Base-by-base conservation (phyloP, 2,888 invertebrate genomes). In the Ennomos quercinarius region DNA sequence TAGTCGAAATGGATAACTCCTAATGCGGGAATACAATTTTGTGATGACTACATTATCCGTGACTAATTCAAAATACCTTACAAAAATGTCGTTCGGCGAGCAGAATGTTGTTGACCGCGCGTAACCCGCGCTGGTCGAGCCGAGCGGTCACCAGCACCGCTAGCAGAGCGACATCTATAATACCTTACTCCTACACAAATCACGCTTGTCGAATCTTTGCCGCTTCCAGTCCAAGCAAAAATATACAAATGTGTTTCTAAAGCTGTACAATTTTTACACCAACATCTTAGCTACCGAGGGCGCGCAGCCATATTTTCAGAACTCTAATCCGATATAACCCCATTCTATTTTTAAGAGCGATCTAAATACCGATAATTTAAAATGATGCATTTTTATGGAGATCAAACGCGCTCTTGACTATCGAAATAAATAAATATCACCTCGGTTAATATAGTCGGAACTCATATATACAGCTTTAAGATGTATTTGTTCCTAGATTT, bases 211-310 rank as follows among this genome's bases (percentile, higher is more conserved):
- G 76, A 80, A 83, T 78, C 81, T 77, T 79, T 77, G 80, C 80
- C 77, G 77, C 82, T 76, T 79, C 73, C 78, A 81, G 77, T 78
- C 80, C 83, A 86, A 90, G 87, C 91, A 85, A 89, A 89, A 90
- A 90, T 89, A 91, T 89, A 91, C 90, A 91, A 84, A 87, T 83
- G 87, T 86, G 73, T 77, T 75, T 52, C 84, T 85, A 86, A 78
- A 84, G 84, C 89, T 91, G 91, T 90, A 90, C 89, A 91, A 85
- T 89, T 90, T 89, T 78, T 87, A 90, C 90, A 89, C 77, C 78
- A 79, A 68, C 77, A 72, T 78, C 70, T 72, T 75, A 75, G 73
- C 79, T 74, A 75, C 78, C 78, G 73, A 9, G 45, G 38, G 27
- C 37, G 13, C 13, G 49, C n/a, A 54, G 59, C 59, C 63, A 73